Percentiles rank a stretch among this genome's conserved stretches.
These are phyloP conservation scores for Abramis brama DNA, from an alignment of 2,113 vertebrate species.

Conservation along the genomic window DNA sequence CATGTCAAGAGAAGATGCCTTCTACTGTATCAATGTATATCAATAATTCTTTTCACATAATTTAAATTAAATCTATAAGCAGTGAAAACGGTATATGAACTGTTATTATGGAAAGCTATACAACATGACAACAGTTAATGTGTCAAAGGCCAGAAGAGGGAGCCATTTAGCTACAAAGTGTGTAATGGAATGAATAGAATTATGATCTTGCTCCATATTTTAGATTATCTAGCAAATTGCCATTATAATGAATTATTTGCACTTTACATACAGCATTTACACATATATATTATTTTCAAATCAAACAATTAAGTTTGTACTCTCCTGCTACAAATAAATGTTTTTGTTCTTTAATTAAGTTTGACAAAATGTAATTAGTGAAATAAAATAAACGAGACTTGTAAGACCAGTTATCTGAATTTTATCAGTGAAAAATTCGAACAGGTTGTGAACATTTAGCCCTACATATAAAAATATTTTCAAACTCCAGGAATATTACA, in stretches of 20 bases:
- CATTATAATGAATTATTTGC: background rate
- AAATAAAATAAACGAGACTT: constrained; percentile 22
- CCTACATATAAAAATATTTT: constrained; percentile 17
- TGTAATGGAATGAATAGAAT: background rate
- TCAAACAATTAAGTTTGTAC: background rate
- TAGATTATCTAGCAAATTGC: no score
- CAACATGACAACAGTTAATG: background rate
- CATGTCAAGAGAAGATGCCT: background rate
- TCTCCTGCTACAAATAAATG: background rate
- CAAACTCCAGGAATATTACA: constrained; percentile 9
- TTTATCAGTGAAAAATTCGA: constrained; percentile 23
- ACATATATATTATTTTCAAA: background rate
- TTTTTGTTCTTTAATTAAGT: background rate
- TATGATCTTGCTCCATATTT: background rate
- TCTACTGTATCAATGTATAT: background rate
- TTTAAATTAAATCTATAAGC: background rate
- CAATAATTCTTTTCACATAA: background rate
- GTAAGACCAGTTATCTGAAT: background rate
- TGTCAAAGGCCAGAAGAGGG: constrained; percentile 5
- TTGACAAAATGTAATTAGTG: constrained; percentile 14
- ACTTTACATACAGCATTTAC: background rate
- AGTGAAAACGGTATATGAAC: background rate
- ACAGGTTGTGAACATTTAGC: constrained; percentile 15
- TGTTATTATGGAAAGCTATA: background rate
- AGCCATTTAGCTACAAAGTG: background rate